Evolutionary conservation across 2,797 vertebrate species (phyloP).

Genomic region (Thripadectes ignobilis): DNA sequence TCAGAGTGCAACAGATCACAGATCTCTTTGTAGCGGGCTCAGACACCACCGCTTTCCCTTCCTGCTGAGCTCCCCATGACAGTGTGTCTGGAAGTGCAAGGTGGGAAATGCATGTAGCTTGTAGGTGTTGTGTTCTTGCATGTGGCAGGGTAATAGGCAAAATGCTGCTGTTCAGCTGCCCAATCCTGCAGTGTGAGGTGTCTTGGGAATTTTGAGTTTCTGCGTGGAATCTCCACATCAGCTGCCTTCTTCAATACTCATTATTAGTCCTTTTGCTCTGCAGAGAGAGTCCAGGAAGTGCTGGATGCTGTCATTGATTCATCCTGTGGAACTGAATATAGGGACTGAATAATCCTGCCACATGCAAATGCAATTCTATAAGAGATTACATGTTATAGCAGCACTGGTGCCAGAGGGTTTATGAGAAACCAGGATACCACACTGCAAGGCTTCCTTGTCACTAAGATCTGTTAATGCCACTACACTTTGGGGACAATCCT

Average conservation of each 20-base stretch:
- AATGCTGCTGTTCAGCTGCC: not conserved
- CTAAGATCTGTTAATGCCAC: conserved; percentile 54
- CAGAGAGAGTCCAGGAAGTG: conserved; percentile 77
- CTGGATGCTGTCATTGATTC: conserved; percentile 70
- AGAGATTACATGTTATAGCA: conserved; percentile 76
- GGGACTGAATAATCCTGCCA: conserved; percentile 58
- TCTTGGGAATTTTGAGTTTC: not conserved
- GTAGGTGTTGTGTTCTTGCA: fast-evolving
- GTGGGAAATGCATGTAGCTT: not conserved
- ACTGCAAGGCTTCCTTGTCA: conserved; percentile 74
- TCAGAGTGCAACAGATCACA: not conserved
- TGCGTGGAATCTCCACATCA: not conserved
- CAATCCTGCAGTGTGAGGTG: not conserved
- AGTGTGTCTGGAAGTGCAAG: not conserved
- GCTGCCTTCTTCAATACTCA: not conserved
- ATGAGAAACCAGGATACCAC: conserved; percentile 67
- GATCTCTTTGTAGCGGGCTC: not conserved
- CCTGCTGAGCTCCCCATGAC: not conserved
- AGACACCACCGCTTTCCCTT: not conserved
- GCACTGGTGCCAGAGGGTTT: conserved; percentile 69
- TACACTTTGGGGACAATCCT: not conserved
- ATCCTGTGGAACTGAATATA: conserved; percentile 54
- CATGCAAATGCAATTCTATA: conserved; percentile 74
- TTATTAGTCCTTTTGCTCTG: not conserved
- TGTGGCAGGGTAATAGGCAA: not conserved